These are phyloP conservation scores for Romanogobio albipinnatus DNA, from an alignment of 2,113 vertebrate species.

Conservation along the genomic window DNA sequence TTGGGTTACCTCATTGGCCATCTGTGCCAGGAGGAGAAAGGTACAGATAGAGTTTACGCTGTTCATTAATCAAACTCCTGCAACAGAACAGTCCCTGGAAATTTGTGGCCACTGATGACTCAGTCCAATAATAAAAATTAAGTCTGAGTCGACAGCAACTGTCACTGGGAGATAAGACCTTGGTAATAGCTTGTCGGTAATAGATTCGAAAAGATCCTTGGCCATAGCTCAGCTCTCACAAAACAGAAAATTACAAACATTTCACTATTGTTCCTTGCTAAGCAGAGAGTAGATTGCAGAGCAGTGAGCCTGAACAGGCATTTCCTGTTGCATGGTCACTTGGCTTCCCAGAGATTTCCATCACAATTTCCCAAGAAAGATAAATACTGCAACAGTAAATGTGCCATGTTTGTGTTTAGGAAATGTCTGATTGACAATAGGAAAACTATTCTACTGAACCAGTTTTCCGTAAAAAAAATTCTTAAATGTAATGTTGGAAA, in stretches of 20 bases:
- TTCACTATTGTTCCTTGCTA: background rate
- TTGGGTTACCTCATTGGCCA: slow-evolving; percentile 41
- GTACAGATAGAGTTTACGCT: slow-evolving; percentile 25
- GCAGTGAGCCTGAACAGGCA: slow-evolving; percentile 4
- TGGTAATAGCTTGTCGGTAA: slow-evolving; percentile 27
- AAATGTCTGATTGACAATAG: slow-evolving; percentile 38
- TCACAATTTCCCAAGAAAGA: slow-evolving; percentile 1
- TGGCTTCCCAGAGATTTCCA: background rate
- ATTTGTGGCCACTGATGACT: slow-evolving; percentile 22
- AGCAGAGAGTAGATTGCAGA: slow-evolving; percentile 24
- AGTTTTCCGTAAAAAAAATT: background rate
- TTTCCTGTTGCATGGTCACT: slow-evolving; percentile 13
- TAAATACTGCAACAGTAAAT: background rate
- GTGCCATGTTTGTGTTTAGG: background rate
- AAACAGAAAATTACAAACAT: background rate
- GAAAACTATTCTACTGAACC: background rate
- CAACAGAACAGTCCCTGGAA: slow-evolving; percentile 16
- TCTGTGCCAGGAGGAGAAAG: slow-evolving; percentile 30
- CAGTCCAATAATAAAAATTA: slow-evolving; percentile 4
- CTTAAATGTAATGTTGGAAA: background rate
- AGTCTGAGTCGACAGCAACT: slow-evolving; percentile 20
- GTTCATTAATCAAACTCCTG: slow-evolving; percentile 35
- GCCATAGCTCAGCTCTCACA: background rate
- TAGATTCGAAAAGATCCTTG: slow-evolving; percentile 15
- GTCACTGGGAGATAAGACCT: slow-evolving; percentile 35